Evolutionary conservation across 2,113 vertebrate genomes (phyloP), one percentile per base, ranked within the genome.

Genomic region (Centropristis striata): DNA sequence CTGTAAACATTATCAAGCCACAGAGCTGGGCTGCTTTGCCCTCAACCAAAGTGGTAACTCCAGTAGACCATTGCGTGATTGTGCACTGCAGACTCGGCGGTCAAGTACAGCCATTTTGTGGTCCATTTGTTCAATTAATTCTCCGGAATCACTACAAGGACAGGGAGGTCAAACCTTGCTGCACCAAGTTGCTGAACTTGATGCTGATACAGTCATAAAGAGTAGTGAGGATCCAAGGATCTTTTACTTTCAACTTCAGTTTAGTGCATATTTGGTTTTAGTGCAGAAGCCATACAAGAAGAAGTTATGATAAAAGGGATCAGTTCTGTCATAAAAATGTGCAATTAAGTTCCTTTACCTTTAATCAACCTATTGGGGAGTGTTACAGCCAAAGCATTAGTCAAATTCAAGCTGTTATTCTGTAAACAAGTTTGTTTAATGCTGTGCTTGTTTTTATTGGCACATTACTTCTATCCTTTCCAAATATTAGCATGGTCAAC

Each of bases 71-170:
- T 58, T 46, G 77, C 9, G 41, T 53, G 71, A 83, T 32, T 72
- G 67, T 36, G 16, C 54, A 46, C 39, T 47, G 36, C 20, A 23
- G 74, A 53, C 51, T 64, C 83, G 36, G 53, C 15, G 23, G 55
- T 50, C 59, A 86, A 81, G 49, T 65, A 25, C 41, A 74, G 57
- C n/a, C 50, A 75, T 87, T 92, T 73, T 84, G 67, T 76, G 67
- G 80, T 84, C 75, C 71, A 86, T 85, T 92, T 78, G 67, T 79
- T 87, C 70, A 76, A 88, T 80, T 80, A 69, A 75, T 73, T 78
- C 60, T 71, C 37, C 11, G 18, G 49, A 42, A 39, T 58, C 50
- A 41, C 50, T 41, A 49, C 59, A 64, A 81, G 68, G 64, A 72
- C 79, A 69, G 69, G 64, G 50, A 51, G 73, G 69, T 51, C 54